Base-by-base conservation (phyloP, 2,113 vertebrate genomes). In the Columbina picui region DNA sequence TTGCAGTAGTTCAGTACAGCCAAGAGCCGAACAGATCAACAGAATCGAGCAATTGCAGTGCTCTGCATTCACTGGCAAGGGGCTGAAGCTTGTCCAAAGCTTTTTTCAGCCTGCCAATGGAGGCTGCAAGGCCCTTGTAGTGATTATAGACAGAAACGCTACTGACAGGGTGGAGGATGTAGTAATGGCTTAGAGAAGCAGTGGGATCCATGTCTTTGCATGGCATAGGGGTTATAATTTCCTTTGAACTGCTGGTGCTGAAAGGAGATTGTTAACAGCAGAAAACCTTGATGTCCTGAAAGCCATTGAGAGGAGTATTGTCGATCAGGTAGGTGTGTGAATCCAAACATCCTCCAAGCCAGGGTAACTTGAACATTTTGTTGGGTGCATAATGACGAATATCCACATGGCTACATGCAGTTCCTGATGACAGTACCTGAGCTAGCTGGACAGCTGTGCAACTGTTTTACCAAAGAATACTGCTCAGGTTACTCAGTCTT, bases 1-100 rank as follows among this genome's bases (percentile, higher is more conserved):
- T 98, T 32, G 98, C 98, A 38, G 77, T 98, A 9, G 98, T 98
- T 17, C 98, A 98, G 93, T 98, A 98, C 74, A 98, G 97, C 85
- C 29, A 25, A 63, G 2, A 3, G 2, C 97, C 98, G 34, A 88
- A 9, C 80, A 94, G 22, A 98, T 99, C 63, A 22, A 87, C 22
- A 22, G 3, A 11, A 97, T 98, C 30, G 2, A 1, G 1, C 98
- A 98, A 85, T 6, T 69, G 2, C 85, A 86, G 4, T 84, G 91
- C 10, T 94, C 87, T 22, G 97, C 97, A 10, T 34, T 63, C 1
- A 98, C 98, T 12, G 98, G 98, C 14, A 10, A 34, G 9, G 98
- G 97, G 6, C 90, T 98, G 53, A 36, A 38, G 7, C 94, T 94
- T 57, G 95, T 97, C 30, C 81, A 29, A 13, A 86, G 57, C 2